Evolutionary conservation across 2,888 invertebrate species (phyloP).

Genomic region (Drosophila antonietae): DNA sequence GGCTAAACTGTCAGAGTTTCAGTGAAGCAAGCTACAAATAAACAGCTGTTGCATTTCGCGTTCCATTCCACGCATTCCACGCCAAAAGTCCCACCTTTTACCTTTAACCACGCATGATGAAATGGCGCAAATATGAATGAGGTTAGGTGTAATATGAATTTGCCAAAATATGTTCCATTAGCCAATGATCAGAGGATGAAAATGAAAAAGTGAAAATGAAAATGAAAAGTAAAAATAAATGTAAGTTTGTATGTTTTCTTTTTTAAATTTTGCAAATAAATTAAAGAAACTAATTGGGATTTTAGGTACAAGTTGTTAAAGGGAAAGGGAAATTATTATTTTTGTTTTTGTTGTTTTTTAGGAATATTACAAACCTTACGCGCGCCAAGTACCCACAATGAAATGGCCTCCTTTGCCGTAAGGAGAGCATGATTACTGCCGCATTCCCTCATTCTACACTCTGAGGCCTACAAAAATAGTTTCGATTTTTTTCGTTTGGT

Average conservation of each 20-base stretch:
- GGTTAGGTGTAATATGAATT: conserved; percentile 31
- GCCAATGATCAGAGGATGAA: conserved; percentile 49
- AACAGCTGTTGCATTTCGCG: not conserved
- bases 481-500: conserved; percentile 37
- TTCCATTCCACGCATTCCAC: conserved; percentile 39
- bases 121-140: conserved; percentile 15
- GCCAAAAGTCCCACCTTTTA: not conserved
- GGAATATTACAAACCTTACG: conserved; percentile 89
- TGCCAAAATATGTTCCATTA: conserved; percentile 45
- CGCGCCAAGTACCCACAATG: conserved; percentile 96
- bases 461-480: conserved; percentile 84
- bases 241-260: not conserved
- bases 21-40: not conserved
- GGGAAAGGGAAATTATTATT: conserved; percentile 16
- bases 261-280: conserved; percentile 41
- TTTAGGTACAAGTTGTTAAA: conserved; percentile 31
- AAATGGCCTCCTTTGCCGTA: conserved; percentile 97
- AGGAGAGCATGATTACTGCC: conserved; percentile 92
- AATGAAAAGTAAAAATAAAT: not conserved
- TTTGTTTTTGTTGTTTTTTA: conserved; percentile 40
- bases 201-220: conserved; percentile 18
- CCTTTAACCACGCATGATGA: conserved; percentile 48
- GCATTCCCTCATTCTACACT: conserved; percentile 84
- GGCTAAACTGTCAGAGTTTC: not conserved
- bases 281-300: conserved; percentile 25